Base-by-base conservation (phyloP, 2,797 vertebrate species). In the Hippopotamyrus pictus region DNA sequence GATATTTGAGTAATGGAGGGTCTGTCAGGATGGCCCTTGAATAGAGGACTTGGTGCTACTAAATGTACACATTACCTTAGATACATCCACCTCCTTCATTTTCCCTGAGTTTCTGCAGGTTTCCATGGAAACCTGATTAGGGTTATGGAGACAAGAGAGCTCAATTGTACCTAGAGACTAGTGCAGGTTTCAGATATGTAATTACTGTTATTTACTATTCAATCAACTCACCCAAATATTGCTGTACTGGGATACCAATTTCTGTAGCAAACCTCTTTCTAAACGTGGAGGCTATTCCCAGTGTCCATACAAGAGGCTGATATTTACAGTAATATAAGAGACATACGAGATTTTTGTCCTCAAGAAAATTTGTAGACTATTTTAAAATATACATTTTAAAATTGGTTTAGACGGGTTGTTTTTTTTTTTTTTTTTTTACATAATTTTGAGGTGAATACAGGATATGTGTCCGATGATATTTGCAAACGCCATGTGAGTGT, bases 81-180 rank as follows among this genome's bases (percentile, higher is more conserved):
- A 92, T 37, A 90, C 57, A 86, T 90, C 88, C 88, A 88, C 88
- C 88, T 93, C 91, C 91, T 91, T 92, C 92, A 94, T 93, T 93
- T 93, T 91, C 94, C 93, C 92, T 94, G 93, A 93, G 90, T 92
- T 93, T 94, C 93, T 94, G 89, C 91, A 92, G 48, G 91, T 94
- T 90, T 92, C 94, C 94, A 94, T 88, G 91, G 94, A 91, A 94
- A 95, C 95, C 94, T 95, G 91, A 94, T 94, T 89, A 89, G 84
- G 84, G 85, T 89, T 76, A 91, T 90, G 94, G 92, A 94, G 94
- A 95, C 54, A 89, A 94, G 90, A 94, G 85, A 91, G 92, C 88
- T 90, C 90, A 90, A 87, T 90, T 89, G 89, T 89, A 89, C 65
- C 89, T 90, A 87, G 73, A 90, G 88, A 41, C 62, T 57, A 86